Evolutionary conservation across 2,888 invertebrate species (phyloP).

Genomic region (Pachydiplax longipennis): DNA sequence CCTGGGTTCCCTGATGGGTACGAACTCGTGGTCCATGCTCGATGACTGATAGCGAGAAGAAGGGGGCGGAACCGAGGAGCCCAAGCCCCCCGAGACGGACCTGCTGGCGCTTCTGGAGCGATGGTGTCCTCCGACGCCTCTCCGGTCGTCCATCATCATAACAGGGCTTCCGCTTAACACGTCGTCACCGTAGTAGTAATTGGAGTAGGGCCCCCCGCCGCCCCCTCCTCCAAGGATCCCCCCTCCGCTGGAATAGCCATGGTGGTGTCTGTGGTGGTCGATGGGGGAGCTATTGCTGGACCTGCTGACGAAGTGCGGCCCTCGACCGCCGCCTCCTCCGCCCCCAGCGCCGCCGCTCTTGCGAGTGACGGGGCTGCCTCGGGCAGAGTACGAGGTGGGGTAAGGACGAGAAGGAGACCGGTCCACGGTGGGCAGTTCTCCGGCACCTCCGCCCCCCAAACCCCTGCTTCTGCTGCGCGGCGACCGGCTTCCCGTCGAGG

Average conservation of each 20-base stretch:
- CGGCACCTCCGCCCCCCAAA: constrained; percentile 63
- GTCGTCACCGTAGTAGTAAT: constrained; percentile 68
- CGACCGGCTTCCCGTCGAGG: constrained; percentile 71
- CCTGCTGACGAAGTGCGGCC: constrained; percentile 52
- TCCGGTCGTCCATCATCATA: constrained; percentile 76
- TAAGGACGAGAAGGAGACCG: constrained; percentile 86
- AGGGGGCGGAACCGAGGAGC: constrained; percentile 56
- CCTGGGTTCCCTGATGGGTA: constrained; percentile 81
- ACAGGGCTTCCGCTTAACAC: constrained; percentile 82
- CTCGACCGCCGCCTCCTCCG: constrained; percentile 61
- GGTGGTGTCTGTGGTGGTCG: constrained; percentile 61
- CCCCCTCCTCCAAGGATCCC: constrained; percentile 47
- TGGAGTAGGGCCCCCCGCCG: constrained; percentile 54
- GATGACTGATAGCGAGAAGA: constrained; percentile 52
- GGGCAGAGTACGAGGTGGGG: constrained; percentile 56
- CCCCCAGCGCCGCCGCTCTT: constrained; percentile 63
- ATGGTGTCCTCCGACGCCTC: constrained; percentile 71
- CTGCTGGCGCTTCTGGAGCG: constrained; percentile 83
- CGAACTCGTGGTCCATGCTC: constrained; percentile 82
- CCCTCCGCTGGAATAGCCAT: constrained; percentile 33
- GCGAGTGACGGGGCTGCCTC: constrained; percentile 48
- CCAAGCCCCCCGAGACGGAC: constrained; percentile 72
- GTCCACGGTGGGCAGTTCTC: constrained; percentile 85
- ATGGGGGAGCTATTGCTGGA: constrained; percentile 70
- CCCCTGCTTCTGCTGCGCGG: constrained; percentile 60